Percentiles rank a stretch among this genome's conserved stretches.
Evolutionary conservation across 2,113 vertebrate species (phyloP).

Genomic region (Elephantulus edwardii): DNA sequence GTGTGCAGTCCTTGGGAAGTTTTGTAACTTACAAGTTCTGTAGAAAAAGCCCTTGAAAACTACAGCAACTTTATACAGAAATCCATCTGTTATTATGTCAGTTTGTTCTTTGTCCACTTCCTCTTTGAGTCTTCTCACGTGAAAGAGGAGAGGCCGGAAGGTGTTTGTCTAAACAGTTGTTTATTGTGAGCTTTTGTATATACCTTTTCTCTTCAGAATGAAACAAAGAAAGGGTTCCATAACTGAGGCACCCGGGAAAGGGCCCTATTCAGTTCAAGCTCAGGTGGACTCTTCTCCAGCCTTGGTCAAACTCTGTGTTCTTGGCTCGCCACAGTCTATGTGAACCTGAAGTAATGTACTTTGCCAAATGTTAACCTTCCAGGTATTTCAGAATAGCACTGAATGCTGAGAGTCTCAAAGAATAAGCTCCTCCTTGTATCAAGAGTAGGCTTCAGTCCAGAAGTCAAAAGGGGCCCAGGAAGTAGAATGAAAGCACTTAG

Average conservation of each 20-base stretch:
- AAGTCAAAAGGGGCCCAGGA: not conserved
- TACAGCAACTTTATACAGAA: not conserved
- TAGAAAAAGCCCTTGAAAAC: not conserved
- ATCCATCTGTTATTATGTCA: not conserved
- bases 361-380: not conserved
- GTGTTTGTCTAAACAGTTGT: not conserved
- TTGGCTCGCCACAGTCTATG: not conserved
- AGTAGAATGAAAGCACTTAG: not conserved
- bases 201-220: not conserved
- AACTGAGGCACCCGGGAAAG: not conserved
- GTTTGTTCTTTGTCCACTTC: not conserved
- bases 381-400: conserved; percentile 3
- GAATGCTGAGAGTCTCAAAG: not conserved
- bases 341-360: not conserved
- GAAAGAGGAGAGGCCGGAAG: not conserved
- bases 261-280: not conserved
- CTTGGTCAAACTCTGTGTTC: not conserved
- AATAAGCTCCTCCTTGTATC: not conserved
- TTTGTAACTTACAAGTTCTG: not conserved
- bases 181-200: not conserved
- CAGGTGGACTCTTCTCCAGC: not conserved
- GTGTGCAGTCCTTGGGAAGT: not conserved
- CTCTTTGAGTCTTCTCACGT: not conserved
- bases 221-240: not conserved
- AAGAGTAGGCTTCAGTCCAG: not conserved